Evolutionary conservation across 1,140 invertebrate species (phyloP).

Genomic region (Oncopeltus fasciatus): DNA sequence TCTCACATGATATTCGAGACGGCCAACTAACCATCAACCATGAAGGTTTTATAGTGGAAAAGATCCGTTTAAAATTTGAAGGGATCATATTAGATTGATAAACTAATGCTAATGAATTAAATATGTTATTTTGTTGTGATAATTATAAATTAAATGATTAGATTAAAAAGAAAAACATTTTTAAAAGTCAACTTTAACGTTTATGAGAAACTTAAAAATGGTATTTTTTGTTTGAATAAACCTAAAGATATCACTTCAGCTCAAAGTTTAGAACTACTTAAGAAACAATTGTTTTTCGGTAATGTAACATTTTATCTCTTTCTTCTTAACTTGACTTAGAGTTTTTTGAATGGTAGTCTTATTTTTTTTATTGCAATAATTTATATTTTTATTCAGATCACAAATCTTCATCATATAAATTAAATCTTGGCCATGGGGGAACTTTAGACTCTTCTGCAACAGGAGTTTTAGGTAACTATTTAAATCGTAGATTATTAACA

Average conservation of each 20-base stretch:
- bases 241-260: background rate
- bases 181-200: no score
- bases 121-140: no score
- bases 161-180: no score
- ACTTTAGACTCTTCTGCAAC: conserved; percentile 23
- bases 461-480: conserved; percentile 22
- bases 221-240: conserved; percentile 2
- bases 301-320: no score
- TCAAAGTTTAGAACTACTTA: background rate
- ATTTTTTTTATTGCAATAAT: background rate
- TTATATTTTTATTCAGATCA: background rate
- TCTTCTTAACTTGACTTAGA: background rate
- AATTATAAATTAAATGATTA: no score
- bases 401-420: background rate
- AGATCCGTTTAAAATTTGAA: no score
- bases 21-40: no score
- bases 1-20: no score
- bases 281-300: background rate
- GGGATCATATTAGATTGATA: no score
- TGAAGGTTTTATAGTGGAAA: no score
- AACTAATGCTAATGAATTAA: no score
- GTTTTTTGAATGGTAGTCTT: background rate
- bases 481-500: background rate
- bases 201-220: background rate
- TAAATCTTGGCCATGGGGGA: conserved; percentile 25